A percentile compares a stretch with the other conserved stretches of the same genome.
Evolutionary conservation across 2,888 invertebrate genomes (phyloP).

Genomic region (Erpobdella octoculata): DNA sequence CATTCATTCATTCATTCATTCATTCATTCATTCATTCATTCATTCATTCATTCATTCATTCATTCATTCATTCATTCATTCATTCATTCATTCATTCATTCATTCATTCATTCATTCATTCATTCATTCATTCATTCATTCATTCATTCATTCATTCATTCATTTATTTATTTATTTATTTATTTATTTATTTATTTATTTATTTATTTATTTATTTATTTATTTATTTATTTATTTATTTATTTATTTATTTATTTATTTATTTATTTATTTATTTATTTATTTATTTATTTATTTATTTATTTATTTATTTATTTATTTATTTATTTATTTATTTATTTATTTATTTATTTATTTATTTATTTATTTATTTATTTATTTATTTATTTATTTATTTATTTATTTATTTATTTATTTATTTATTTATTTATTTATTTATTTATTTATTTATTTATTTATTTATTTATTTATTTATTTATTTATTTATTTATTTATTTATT

Average conservation of each 20-base stretch:
- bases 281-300: constrained; percentile 14
- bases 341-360: background rate
- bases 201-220: background rate
- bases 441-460: background rate
- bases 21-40: background rate
- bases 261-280: background rate
- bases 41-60: background rate
- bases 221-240: background rate
- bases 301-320: background rate
- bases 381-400: constrained; percentile 1
- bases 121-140: background rate
- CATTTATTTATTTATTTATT: background rate
- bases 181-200: background rate
- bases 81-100: background rate
- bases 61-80: background rate
- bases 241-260: background rate
- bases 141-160: background rate
- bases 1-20: background rate
- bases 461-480: background rate
- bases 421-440: background rate
- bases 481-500: background rate
- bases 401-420: background rate
- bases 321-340: background rate
- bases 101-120: background rate
- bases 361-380: background rate